Base-by-base conservation (phyloP, 2,113 vertebrate species). In the Hippolais icterina region DNA sequence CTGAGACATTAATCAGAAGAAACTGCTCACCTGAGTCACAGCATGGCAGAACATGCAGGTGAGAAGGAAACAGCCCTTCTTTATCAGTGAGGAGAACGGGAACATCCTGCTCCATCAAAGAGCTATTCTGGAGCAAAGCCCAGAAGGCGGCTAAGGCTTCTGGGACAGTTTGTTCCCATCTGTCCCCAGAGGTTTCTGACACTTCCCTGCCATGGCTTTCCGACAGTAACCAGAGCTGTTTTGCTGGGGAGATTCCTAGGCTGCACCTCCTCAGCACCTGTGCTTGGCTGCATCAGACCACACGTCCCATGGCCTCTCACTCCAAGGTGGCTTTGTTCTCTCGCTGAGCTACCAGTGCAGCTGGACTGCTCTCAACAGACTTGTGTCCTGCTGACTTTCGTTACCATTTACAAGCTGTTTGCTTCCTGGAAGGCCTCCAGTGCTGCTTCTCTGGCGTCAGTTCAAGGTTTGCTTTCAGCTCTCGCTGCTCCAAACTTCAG, bases 391-490 rank as follows among this genome's bases (percentile, higher is more conserved):
- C 10, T 90, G 41, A 17, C 33, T 84, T 80, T 19, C 44, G 21
- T 63, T 59, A 47, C 71, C 21, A 12, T 49, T 94, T 65, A 70
- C 2, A 4, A 86, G 57, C 44, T 86, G 37, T 64, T 83, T 84
- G 39, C 24, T 39, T 77, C 50, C 76, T 93, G 91, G 72, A 94
- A 83, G 46, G 42, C 27, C 72, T 93, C 77, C 91, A 91, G 56
- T 2, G 2, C 65, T 53, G 31, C 56, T 81, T 27, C 65, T 66
- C 44, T 94, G 90, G 84, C 81, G 47, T 22, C 74, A 23, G 0
- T 33, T 87, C 92, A 72, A 83, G 83, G 80, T 89, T 87, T 75
- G 49, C 52, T 71, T 87, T 89, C 61, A 46, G 52, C 81, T 91
- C 18, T 49, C 59, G 68, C 56, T 20, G 35, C 79, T 70, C 27